These are phyloP conservation scores for Platygyra sinensis DNA, from an alignment of 64 coral and sea anemone species.

Conservation along the genomic window DNA sequence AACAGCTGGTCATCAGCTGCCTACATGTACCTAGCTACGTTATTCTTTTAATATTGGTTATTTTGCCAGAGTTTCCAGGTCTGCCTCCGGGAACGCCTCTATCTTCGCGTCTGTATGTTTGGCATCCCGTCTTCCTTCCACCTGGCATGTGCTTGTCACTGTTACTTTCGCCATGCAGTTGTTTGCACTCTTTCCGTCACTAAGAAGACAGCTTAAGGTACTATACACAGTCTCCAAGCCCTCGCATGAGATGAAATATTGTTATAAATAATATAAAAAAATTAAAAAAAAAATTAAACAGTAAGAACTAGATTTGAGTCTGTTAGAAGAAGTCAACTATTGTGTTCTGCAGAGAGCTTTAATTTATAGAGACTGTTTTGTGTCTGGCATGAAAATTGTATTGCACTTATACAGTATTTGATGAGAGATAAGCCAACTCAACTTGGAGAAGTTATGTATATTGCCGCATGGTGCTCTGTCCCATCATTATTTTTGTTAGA, in stretches of 20 bases:
- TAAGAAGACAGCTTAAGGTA: constrained; percentile 95
- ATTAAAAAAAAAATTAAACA: too few species aligned
- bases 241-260: background rate
- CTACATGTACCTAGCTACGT: background rate
- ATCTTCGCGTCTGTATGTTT: constrained; percentile 95
- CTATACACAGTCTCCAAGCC: background rate
- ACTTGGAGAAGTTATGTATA: too few species aligned
- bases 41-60: background rate
- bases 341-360: too few species aligned
- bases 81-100: constrained; percentile 82
- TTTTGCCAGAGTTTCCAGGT: constrained; percentile 81
- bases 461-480: too few species aligned
- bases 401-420: too few species aligned
- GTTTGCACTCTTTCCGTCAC: constrained; percentile 89
- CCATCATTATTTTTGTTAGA: too few species aligned
- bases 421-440: too few species aligned
- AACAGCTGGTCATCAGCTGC: background rate
- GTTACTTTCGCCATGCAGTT: constrained; percentile 87
- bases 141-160: constrained; percentile 92
- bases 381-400: too few species aligned
- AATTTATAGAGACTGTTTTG: too few species aligned
- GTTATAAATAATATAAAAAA: background rate
- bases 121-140: constrained; percentile 88
- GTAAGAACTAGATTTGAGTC: too few species aligned
- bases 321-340: too few species aligned